phyloP scores from a whole-genome alignment of 1,140 invertebrate species.

The Drosophila ironensis region DNA sequence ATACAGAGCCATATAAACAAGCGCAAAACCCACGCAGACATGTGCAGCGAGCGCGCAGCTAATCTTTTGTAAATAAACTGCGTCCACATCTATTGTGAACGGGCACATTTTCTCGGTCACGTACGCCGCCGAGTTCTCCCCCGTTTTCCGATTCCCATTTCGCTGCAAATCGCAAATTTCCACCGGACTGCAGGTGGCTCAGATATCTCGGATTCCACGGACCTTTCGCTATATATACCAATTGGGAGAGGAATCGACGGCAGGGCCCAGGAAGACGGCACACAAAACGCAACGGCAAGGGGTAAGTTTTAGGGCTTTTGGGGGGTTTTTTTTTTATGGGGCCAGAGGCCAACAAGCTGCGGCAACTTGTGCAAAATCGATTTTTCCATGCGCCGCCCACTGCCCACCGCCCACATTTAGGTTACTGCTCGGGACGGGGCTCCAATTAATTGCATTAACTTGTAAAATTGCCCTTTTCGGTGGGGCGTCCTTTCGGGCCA shows the following conservation, averaged over 20 bases:
- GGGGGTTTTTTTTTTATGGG: no score
- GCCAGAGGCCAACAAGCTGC: slow-evolving; percentile 7
- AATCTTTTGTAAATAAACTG: slow-evolving; percentile 78
- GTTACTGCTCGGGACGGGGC: slow-evolving; percentile 17
- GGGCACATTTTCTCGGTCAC: slow-evolving; percentile 64
- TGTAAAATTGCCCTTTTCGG: background rate
- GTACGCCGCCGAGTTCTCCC: slow-evolving; percentile 58
- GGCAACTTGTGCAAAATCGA: slow-evolving; percentile 57
- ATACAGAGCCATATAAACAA: background rate
- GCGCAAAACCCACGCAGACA: slow-evolving; percentile 18
- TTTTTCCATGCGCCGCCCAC: slow-evolving; percentile 45
- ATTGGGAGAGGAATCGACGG: no score
- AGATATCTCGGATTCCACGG: no score
- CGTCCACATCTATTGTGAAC: slow-evolving; percentile 69
- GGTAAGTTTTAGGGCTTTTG: slow-evolving; percentile 30
- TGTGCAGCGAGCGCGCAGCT: slow-evolving; percentile 47
- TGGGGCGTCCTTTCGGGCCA: background rate
- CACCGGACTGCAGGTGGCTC: no score
- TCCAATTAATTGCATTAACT: slow-evolving; percentile 32
- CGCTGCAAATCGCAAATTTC: no score
- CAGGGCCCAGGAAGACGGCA: no score
- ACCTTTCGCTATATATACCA: background rate
- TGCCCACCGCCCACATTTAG: background rate
- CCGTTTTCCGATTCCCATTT: no score
- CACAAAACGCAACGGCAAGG: no score